phyloP scores from a whole-genome alignment of 2,113 vertebrate species.

The Ciconia boyciana region DNA sequence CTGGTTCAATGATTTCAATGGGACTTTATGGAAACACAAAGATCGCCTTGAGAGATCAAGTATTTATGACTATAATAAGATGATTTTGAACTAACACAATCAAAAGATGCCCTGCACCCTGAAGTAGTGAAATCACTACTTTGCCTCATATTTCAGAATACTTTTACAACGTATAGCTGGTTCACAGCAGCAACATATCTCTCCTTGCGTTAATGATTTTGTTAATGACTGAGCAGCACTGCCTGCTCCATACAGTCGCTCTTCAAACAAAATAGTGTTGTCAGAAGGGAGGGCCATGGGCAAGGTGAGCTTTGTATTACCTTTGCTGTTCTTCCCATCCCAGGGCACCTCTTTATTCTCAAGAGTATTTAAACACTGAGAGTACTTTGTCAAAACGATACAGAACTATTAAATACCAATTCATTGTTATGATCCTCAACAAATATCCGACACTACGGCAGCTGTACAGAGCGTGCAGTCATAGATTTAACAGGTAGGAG shows the following conservation, averaged over 20 bases:
- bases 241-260: background rate
- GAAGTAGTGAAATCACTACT: background rate
- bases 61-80: background rate
- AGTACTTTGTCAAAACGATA: background rate
- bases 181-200: background rate
- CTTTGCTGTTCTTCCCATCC: background rate
- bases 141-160: background rate
- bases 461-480: background rate
- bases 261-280: background rate
- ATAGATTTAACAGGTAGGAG: background rate
- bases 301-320: background rate
- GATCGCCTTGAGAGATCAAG: background rate
- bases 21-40: background rate
- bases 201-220: background rate
- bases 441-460: background rate
- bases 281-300: background rate
- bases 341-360: background rate
- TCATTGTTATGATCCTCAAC: background rate
- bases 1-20: background rate
- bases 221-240: background rate
- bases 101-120: background rate
- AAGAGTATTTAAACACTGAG: background rate
- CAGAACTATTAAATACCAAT: background rate
- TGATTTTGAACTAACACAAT: background rate
- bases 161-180: rapidly evolving